Conservation (phyloP, 2,797 vertebrate genomes). For the Epinephelus coioides region DNA sequence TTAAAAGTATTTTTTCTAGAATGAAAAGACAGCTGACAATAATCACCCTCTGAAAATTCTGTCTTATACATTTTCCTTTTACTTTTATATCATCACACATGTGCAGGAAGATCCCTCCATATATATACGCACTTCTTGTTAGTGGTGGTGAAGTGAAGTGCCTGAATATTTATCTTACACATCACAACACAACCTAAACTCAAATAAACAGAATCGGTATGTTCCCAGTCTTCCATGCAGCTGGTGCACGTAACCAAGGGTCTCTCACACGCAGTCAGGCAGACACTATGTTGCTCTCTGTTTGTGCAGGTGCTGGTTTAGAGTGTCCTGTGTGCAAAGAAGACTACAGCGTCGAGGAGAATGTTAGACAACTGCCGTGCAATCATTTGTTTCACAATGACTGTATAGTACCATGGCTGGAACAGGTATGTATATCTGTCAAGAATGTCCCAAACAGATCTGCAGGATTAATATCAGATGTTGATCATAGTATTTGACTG, state of each 20-base stretch:
- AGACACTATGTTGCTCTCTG: slow-evolving; percentile 35
- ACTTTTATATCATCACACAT: neutral
- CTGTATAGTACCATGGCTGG: slow-evolving; percentile 98
- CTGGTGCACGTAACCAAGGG: slow-evolving; percentile 8
- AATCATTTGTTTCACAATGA: slow-evolving; percentile 98
- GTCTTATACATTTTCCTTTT: neutral
- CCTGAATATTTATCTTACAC: neutral
- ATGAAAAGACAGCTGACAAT: neutral
- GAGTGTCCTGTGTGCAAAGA: slow-evolving; percentile 99
- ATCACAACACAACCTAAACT: neutral
- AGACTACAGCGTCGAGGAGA: slow-evolving; percentile 93
- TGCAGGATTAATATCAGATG: neutral
- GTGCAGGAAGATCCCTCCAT: neutral
- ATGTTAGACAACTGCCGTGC: slow-evolving; percentile 95
- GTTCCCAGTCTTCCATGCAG: neutral
- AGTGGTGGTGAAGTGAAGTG: neutral
- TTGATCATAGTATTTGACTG: neutral
- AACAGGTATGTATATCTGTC: slow-evolving; percentile 88
- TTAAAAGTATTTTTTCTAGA: neutral
- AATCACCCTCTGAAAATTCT: neutral
- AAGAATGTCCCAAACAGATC: neutral
- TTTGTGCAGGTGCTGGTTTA: slow-evolving; percentile 90
- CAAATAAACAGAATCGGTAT: slow-evolving; percentile 23
- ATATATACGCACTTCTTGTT: neutral
- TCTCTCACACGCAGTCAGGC: neutral